Conservation (phyloP, 2,797 vertebrate genomes). For the Sciurus carolinensis region DNA sequence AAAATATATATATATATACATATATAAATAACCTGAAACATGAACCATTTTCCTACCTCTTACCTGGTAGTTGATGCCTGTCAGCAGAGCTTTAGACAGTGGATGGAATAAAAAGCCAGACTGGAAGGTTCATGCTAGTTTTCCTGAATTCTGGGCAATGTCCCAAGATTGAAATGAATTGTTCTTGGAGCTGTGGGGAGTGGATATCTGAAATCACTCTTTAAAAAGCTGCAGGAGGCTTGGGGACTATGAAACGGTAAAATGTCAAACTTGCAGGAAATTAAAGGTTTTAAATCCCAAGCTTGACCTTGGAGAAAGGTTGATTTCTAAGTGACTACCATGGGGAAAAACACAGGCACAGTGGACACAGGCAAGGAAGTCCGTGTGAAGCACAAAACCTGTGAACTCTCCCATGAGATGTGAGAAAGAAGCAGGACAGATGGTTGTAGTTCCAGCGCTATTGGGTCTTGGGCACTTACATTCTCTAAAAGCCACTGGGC, state of each 20-base stretch:
- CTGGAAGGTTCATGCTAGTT: slow-evolving; percentile 54
- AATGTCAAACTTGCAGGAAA: slow-evolving; percentile 78
- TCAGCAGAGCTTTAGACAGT: slow-evolving; percentile 11
- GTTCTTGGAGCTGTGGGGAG: slow-evolving; percentile 69
- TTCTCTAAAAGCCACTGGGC: slow-evolving; percentile 1
- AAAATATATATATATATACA: too few species aligned
- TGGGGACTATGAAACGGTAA: slow-evolving; percentile 63
- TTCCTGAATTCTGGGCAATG: slow-evolving; percentile 75
- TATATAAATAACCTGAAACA: neutral
- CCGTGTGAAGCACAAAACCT: neutral
- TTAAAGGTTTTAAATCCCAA: slow-evolving; percentile 63
- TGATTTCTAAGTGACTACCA: slow-evolving; percentile 57
- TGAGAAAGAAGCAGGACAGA: neutral
- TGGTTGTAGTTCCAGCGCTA: neutral
- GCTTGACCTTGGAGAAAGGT: slow-evolving; percentile 67
- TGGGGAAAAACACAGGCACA: neutral
- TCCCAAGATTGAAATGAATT: slow-evolving; percentile 80
- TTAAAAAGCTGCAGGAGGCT: slow-evolving; percentile 74
- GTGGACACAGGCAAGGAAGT: neutral
- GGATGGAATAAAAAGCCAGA: slow-evolving; percentile 20
- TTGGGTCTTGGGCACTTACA: neutral
- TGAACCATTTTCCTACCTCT: neutral
- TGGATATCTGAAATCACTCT: slow-evolving; percentile 77
- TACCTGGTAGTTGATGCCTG: neutral
- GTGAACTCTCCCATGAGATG: neutral